Evolutionary conservation across 2,797 vertebrate genomes (phyloP), one percentile per base, ranked within the genome.

Genomic region (Cynodonichthys magdalenae): DNA sequence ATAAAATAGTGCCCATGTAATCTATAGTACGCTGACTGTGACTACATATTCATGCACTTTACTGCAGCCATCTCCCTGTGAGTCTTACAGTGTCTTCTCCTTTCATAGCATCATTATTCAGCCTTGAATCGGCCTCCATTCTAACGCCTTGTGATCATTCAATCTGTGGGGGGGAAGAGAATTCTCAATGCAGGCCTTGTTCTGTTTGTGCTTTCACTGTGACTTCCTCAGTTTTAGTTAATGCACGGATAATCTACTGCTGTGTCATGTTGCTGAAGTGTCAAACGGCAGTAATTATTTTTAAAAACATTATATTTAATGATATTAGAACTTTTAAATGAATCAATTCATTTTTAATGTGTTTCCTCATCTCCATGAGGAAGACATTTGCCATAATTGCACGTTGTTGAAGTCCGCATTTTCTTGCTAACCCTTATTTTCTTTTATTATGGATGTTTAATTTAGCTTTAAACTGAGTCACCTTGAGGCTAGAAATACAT

Each of bases 181-280:
- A 69, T 79, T 57, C 72, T 90, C 84, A 91, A 92, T 92, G 84
- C 84, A 28, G 3, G 76, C 83, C 80, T 91, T 92, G 88, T 93
- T 89, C 87, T 52, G 87, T 90, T 90, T 74, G 87, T 49, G 59
- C 67, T 55, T 56, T 63, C 63, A 85, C 79, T 82, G 80, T 82
- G 83, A 86, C 84, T 87, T 91, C 79, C 87, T 80, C 86, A 75
- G 65, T 90, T 83, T 69, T 77, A 79, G 86, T 87, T 84, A 81
- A 84, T 75, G 75, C 80, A 86, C 77, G 82, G 83, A 85, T 81
- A 64, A 71, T 74, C 71, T 52, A 47, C 65, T 56, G 74, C 68
- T 77, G 73, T 84, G 72, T 81, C 70, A 70, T 39, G 5, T 82
- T 78, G 60, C 63, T 82, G 65, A 68, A 66, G 84, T 80, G 82